A percentile compares a stretch with the other conserved stretches of the same genome.
These are phyloP conservation scores for Nautilus pompilius DNA, from an alignment of 1,140 invertebrate species.

Conservation along the genomic window DNA sequence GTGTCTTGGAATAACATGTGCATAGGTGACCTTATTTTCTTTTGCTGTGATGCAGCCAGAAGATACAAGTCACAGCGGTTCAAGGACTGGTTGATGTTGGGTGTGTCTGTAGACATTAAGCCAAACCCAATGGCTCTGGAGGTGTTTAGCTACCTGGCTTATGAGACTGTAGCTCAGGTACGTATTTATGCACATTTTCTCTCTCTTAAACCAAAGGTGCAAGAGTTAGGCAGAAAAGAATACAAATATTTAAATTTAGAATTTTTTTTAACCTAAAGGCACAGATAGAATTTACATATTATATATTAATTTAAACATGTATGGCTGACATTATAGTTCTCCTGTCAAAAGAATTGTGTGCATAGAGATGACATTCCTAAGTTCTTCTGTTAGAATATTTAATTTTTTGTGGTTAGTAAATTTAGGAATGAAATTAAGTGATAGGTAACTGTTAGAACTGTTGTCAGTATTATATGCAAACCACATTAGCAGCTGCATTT, in stretches of 20 bases:
- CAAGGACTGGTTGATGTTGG: conserved; percentile 59
- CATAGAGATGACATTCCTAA: no score
- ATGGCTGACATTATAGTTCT: conserved; percentile 8
- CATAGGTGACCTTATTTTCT: not conserved
- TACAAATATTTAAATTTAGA: not conserved
- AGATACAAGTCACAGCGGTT: conserved; percentile 57
- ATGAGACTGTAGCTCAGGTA: conserved; percentile 68
- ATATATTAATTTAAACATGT: not conserved
- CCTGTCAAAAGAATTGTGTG: no score
- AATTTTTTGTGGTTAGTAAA: no score
- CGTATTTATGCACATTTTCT: no score
- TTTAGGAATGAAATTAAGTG: no score
- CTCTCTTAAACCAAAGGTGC: no score
- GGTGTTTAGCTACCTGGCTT: conserved; percentile 65
- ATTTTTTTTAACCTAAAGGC: not conserved
- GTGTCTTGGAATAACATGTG: no score
- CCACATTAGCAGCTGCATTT: no score
- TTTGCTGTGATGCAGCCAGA: conserved; percentile 46
- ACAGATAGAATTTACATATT: not conserved
- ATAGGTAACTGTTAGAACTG: no score
- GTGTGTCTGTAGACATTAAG: conserved; percentile 56
- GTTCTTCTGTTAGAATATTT: no score
- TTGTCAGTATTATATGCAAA: no score
- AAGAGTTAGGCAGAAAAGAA: not conserved
- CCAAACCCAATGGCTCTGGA: conserved; percentile 59